Conservation (phyloP, 2,888 invertebrate genomes). For the Cantharis lateralis region DNA sequence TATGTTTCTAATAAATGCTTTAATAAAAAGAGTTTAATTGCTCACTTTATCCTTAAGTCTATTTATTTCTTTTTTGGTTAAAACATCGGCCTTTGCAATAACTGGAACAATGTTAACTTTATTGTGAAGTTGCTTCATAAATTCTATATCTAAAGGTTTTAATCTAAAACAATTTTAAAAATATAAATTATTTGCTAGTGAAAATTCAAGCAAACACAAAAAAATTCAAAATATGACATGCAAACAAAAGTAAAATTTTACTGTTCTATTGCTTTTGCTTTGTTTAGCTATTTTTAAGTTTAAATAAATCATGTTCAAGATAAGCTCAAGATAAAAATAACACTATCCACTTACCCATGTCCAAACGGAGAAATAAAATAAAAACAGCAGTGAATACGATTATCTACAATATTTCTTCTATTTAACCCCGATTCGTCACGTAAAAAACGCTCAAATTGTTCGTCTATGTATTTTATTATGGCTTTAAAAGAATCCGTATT, state of each 20-base stretch:
- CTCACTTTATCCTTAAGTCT: slow-evolving; percentile 81
- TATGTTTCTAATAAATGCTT: neutral
- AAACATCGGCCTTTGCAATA: slow-evolving; percentile 95
- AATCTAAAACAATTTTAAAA: slow-evolving; percentile 61
- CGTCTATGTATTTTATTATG: slow-evolving; percentile 95
- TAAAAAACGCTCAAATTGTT: slow-evolving; percentile 91
- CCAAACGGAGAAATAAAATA: slow-evolving; percentile 98
- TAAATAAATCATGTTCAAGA: no score
- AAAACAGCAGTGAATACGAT: slow-evolving; percentile 96
- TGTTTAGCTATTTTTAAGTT: neutral
- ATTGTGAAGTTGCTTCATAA: slow-evolving; percentile 95
- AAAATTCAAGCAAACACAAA: neutral
- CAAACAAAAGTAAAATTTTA: no score
- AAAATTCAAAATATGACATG: neutral
- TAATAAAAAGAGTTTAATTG: slow-evolving; percentile 36
- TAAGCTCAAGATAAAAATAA: neutral
- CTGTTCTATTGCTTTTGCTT: neutral
- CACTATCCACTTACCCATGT: slow-evolving; percentile 73
- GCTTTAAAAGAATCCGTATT: slow-evolving; percentile 93
- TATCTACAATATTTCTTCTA: slow-evolving; percentile 94
- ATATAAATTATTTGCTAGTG: neutral
- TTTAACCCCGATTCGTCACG: slow-evolving; percentile 95
- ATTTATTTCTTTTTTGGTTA: slow-evolving; percentile 89
- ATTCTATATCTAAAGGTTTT: slow-evolving; percentile 92
- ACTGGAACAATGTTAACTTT: slow-evolving; percentile 97